phyloP scores from a whole-genome alignment of 1,140 invertebrate genomes.

The Paramacrobiotus metropolitanus region DNA sequence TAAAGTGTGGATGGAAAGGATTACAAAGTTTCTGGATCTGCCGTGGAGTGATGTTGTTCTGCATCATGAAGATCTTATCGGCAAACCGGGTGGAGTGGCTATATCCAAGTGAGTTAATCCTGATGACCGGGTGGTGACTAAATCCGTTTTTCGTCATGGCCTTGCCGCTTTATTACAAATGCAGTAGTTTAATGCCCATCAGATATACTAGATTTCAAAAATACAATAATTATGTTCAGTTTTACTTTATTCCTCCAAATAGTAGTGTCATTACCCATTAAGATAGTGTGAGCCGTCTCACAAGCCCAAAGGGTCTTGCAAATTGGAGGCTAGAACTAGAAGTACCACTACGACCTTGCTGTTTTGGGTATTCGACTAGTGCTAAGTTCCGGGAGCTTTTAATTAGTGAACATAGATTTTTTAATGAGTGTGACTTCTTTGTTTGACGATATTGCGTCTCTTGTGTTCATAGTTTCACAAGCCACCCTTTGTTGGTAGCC shows the following conservation, averaged over 20 bases:
- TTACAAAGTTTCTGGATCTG: conserved; percentile 68
- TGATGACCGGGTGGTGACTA: too few species aligned
- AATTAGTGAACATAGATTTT: too few species aligned
- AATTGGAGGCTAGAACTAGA: too few species aligned
- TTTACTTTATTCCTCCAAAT: background rate
- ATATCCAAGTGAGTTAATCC: conserved; percentile 61
- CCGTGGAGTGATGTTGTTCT: conserved; percentile 86
- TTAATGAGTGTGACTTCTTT: too few species aligned
- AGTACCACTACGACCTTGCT: too few species aligned
- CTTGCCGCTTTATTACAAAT: background rate
- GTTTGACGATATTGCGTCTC: too few species aligned
- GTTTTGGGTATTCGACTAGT: too few species aligned
- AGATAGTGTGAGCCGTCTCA: background rate
- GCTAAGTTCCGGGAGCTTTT: too few species aligned
- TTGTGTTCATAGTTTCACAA: too few species aligned
- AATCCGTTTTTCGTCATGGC: background rate
- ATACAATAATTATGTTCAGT: background rate
- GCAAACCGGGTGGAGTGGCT: conserved; percentile 70
- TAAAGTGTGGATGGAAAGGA: conserved; percentile 58
- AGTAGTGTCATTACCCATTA: background rate
- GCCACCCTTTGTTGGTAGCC: too few species aligned
- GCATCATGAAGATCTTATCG: conserved; percentile 90
- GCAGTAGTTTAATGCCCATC: too few species aligned
- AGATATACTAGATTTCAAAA: background rate
- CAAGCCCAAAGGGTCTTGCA: too few species aligned